Conservation (phyloP, 2,113 vertebrate genomes). For the Pelusios castaneus region DNA sequence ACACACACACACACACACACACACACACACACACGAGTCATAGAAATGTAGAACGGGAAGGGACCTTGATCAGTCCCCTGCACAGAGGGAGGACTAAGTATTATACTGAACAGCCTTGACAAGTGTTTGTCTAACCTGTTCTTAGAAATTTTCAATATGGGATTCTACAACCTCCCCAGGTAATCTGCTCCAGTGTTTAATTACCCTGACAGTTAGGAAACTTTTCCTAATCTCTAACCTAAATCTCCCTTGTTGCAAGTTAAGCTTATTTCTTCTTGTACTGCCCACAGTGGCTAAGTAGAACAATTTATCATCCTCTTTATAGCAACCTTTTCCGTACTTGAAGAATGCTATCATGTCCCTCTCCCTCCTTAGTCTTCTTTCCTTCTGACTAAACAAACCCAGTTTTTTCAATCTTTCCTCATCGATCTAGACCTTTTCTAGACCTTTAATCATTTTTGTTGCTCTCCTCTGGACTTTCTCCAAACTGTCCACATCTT, state of each 20-base stretch:
- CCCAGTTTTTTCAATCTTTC: not conserved
- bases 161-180: not conserved
- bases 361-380: not conserved
- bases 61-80: not conserved
- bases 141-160: not conserved
- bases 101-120: not conserved
- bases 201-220: not conserved
- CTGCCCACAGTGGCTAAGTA: not conserved
- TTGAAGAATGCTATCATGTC: not conserved
- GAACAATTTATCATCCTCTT: not conserved
- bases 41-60: not conserved
- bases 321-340: not conserved
- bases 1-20: rapidly evolving
- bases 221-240: not conserved
- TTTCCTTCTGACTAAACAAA: not conserved
- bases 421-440: not conserved
- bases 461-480: not conserved
- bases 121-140: not conserved
- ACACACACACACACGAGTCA: not conserved
- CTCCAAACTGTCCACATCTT: not conserved
- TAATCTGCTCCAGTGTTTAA: not conserved
- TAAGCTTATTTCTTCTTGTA: not conserved
- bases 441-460: not conserved
- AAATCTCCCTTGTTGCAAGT: not conserved
- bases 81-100: not conserved